A percentile compares a stretch with the other conserved stretches of the same genome.
Evolutionary conservation across 2,113 vertebrate genomes (phyloP).

Genomic region (Telmatochromis brachygnathus): DNA sequence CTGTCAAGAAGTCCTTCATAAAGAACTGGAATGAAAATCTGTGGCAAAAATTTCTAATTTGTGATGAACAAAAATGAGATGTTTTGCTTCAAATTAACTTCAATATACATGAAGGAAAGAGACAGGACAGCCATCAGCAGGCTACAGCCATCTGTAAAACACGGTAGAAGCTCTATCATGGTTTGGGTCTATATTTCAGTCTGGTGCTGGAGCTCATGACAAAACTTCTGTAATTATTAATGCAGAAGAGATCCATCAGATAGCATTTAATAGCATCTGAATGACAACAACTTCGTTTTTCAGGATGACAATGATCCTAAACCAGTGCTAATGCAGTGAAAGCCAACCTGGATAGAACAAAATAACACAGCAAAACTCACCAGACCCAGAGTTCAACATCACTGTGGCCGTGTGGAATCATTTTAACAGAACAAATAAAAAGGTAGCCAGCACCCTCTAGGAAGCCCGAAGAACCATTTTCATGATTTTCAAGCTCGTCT

Average conservation of each 20-base stretch:
- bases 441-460: rapidly evolving
- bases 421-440: not conserved
- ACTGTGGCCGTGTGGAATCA: not conserved
- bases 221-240: not conserved
- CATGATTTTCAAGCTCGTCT: rapidly evolving
- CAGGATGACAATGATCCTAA: not conserved
- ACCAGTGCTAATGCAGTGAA: not conserved
- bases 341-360: not conserved
- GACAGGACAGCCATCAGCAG: not conserved
- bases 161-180: rapidly evolving
- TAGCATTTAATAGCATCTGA: not conserved
- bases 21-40: not conserved
- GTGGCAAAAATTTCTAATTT: not conserved
- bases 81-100: not conserved
- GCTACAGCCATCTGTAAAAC: not conserved
- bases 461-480: rapidly evolving
- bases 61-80: not conserved
- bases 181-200: not conserved
- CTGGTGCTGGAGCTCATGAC: not conserved
- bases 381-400: not conserved
- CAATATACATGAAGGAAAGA: not conserved
- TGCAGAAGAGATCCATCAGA: not conserved
- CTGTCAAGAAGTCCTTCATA: not conserved
- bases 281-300: not conserved
- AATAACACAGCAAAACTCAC: not conserved